phyloP scores from a whole-genome alignment of 1,140 invertebrate species.

The Tyrophagus putrescentiae region DNA sequence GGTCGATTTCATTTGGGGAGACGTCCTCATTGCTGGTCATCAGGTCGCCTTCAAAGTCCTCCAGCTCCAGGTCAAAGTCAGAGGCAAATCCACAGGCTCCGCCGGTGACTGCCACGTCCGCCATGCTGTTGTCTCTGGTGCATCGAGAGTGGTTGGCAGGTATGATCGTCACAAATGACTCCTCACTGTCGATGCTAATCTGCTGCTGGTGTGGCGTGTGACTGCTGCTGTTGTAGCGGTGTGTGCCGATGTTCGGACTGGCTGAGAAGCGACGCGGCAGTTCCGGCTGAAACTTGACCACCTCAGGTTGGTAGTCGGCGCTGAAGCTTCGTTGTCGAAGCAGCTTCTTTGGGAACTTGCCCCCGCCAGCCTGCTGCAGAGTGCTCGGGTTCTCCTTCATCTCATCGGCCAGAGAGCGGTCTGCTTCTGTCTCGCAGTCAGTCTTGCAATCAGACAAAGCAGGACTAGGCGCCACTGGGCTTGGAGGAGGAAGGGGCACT shows the following conservation, averaged over 20 bases:
- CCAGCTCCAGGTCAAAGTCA: conserved; percentile 9
- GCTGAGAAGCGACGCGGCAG: conserved; percentile 17
- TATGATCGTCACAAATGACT: conserved; percentile 29
- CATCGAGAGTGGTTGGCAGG: conserved; percentile 63
- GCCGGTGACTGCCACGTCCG: conserved; percentile 50
- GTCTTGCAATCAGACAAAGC: no score
- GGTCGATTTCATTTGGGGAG: conserved; percentile 5
- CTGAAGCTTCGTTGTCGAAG: conserved; percentile 19
- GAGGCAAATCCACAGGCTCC: conserved; percentile 16
- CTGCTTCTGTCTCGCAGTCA: conserved; percentile 5
- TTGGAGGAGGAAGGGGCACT: no score
- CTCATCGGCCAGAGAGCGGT: conserved; percentile 20
- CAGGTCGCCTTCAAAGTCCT: neutral
- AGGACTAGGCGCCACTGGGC: no score
- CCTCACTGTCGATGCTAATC: conserved; percentile 29
- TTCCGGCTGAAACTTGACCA: conserved; percentile 11
- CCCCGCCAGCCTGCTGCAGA: neutral
- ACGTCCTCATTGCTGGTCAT: neutral
- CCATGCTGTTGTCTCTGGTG: conserved; percentile 78
- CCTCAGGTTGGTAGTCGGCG: conserved; percentile 21
- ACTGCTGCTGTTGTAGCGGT: neutral
- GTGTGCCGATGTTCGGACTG: conserved; percentile 9
- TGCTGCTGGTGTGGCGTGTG: conserved; percentile 19
- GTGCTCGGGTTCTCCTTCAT: conserved; percentile 15
- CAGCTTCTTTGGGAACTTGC: conserved; percentile 16